Conservation (phyloP, 2,113 vertebrate species). For the Rattus norvegicus region DNA sequence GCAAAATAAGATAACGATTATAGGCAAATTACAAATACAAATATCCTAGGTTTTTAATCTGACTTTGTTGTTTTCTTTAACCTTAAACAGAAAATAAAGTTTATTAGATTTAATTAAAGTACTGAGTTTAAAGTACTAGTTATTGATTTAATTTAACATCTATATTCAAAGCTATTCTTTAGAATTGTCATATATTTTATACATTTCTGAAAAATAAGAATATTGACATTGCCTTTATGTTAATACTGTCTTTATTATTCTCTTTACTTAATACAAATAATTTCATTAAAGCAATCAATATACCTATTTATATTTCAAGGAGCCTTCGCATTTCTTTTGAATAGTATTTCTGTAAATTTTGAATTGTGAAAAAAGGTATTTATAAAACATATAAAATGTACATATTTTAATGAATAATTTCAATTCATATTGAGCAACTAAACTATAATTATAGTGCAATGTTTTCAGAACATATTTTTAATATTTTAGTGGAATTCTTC, state of each 20-base stretch:
- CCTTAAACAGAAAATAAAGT: not conserved
- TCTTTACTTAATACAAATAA: not conserved
- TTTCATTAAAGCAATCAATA: not conserved
- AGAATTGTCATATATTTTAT: not conserved
- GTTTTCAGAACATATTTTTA: not conserved
- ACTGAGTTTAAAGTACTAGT: not conserved
- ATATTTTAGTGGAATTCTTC: not conserved
- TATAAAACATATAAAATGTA: not conserved
- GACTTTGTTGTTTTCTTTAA: not conserved
- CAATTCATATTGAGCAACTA: not conserved
- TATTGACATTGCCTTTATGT: not conserved
- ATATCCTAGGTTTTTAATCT: not conserved
- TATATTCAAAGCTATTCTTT: not conserved
- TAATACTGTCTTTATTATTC: slow-evolving; percentile 6
- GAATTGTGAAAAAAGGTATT: not conserved
- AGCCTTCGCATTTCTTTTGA: not conserved
- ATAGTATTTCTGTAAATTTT: not conserved
- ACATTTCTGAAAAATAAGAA: not conserved
- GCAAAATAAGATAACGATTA: not conserved
- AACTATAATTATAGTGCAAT: not conserved
- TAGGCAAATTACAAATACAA: not conserved
- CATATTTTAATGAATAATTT: not conserved
- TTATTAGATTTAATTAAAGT: not conserved
- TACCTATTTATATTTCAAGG: not conserved
- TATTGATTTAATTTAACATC: not conserved